phyloP scores from a whole-genome alignment of 2,888 invertebrate species.

The Rhodophaea formosa region DNA sequence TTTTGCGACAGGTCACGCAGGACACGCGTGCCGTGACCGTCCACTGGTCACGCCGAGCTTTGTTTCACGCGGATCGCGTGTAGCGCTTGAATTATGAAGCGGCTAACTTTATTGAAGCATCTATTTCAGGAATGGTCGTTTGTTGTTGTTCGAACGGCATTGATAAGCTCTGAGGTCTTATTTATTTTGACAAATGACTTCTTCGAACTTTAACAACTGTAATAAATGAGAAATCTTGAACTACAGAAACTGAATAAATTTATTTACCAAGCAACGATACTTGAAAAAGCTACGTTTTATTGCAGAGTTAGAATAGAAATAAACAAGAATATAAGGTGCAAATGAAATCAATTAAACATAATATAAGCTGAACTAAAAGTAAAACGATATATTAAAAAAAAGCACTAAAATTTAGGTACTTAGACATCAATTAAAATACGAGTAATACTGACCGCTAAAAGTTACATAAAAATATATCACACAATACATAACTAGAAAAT shows the following conservation, averaged over 20 bases:
- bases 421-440: not conserved
- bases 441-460: not conserved
- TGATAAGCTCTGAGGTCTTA: not conserved
- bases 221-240: too few species aligned
- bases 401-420: too few species aligned
- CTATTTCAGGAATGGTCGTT: constrained; percentile 2
- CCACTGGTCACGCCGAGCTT: constrained; percentile 2
- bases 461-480: not conserved
- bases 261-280: too few species aligned
- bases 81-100: constrained; percentile 3
- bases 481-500: not conserved
- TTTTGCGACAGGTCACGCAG: constrained; percentile 18
- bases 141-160: not conserved
- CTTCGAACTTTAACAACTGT: too few species aligned
- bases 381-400: too few species aligned
- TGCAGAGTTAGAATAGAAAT: too few species aligned
- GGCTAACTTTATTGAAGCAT: not conserved
- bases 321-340: too few species aligned
- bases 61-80: constrained; percentile 8
- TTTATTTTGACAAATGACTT: too few species aligned
- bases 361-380: too few species aligned
- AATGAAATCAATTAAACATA: too few species aligned
- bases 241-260: too few species aligned
- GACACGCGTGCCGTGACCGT: constrained; percentile 19
- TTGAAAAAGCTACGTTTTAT: too few species aligned